Base-by-base conservation (phyloP, 1,140 invertebrate genomes). In the Heliconius nattereri region DNA sequence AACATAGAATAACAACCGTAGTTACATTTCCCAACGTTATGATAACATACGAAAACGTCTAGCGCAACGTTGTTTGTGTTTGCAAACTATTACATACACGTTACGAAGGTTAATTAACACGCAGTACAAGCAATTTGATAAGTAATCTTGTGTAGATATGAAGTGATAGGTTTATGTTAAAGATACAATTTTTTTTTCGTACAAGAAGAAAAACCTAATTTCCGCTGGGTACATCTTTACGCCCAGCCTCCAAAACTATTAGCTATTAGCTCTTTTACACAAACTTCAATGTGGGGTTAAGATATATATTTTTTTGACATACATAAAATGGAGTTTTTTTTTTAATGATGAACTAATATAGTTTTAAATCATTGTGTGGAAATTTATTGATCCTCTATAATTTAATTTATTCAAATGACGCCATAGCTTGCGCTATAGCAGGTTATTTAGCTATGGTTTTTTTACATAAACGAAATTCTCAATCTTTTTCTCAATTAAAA, bases 1-100 rank as follows among this genome's bases (percentile, higher is more conserved):
- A 66, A 66, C 29, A 29, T 66, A 66, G 9, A 66, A 66, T 66
- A 66, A 66, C 60, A 66, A 66, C 60, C 60, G 60, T 66, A 16
- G 26, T 29, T 66, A 6, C n/a, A 11, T 66, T 16, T 9, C 54
- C 54, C 54, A 57, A 57, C 8, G n/a, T 57, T 11, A 57, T 8
- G 54, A 23, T 57, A 23, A 57, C 54, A 23, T 57, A 66, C 60
- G 60, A 29, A 29, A 66, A 66, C 7, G 60, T 29, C 13, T 29
- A n/a, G 26, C 60, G 29, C 60, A 29, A 29, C 29, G 60, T 66
- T 66, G 23, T 66, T 66, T 66, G 6, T 66, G 7, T 66, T 66
- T 29, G 23, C 60, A 29, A 66, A 66, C n/a, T 60, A 23, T n/a
- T n/a, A 23, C n/a, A 60, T 23, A 29, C 60, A 66, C 29, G 60